A percentile compares a stretch with the other conserved stretches of the same genome.
Conservation (phyloP, 2,113 vertebrate species). For the Mobula birostris region DNA sequence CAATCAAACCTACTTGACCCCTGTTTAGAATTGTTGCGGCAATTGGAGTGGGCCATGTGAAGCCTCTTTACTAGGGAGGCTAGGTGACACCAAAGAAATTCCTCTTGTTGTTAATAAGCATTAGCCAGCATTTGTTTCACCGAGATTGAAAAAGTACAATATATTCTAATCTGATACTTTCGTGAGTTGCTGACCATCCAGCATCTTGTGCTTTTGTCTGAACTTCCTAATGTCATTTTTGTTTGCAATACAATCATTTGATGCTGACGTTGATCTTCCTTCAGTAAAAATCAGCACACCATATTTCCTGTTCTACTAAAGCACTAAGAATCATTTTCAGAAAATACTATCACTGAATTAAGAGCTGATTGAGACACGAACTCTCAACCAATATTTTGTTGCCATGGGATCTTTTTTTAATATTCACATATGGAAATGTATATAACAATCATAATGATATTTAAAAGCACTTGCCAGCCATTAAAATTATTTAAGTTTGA, state of each 20-base stretch:
- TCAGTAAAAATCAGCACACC: background rate
- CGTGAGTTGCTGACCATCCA: background rate
- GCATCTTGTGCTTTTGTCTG: background rate
- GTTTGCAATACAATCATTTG: background rate
- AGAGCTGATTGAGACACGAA: background rate
- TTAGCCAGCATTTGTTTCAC: background rate
- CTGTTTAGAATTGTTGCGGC: too few species aligned
- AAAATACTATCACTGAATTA: background rate
- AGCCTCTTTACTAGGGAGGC: too few species aligned
- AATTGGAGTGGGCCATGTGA: too few species aligned
- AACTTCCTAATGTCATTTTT: background rate
- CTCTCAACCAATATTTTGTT: slow-evolving; percentile 15
- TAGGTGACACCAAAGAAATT: too few species aligned
- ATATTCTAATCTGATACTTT: background rate
- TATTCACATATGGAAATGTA: background rate
- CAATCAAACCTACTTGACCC: too few species aligned
- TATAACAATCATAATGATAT: background rate
- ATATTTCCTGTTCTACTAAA: background rate
- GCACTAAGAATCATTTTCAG: background rate
- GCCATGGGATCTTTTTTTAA: background rate
- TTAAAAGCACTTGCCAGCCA: background rate
- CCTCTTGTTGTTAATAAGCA: too few species aligned
- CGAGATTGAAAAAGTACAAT: background rate
- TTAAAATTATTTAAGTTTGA: background rate
- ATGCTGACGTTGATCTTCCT: background rate